Conservation (phyloP, 1,140 invertebrate genomes). For the Cydia splendana region DNA sequence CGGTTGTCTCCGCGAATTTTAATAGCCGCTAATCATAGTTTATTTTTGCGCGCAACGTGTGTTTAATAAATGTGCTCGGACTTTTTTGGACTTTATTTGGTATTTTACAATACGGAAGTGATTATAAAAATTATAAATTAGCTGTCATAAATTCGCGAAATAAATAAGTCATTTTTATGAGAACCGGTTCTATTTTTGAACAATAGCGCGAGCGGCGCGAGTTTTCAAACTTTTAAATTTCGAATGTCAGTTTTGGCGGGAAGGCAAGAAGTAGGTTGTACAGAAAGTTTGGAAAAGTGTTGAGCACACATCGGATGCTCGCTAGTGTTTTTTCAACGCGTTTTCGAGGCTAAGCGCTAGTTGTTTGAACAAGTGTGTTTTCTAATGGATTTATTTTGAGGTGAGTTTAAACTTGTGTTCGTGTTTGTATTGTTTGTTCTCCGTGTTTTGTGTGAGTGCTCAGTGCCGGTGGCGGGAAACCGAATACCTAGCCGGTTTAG, state of each 20-base stretch:
- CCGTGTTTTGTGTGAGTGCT: conserved; percentile 77
- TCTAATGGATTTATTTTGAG: conserved; percentile 81
- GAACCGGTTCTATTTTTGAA: conserved; percentile 43
- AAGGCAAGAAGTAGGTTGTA: conserved; percentile 59
- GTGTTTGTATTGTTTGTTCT: conserved; percentile 78
- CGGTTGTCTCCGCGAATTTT: conserved; percentile 74
- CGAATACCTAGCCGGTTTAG: conserved; percentile 73
- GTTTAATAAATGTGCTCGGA: conserved; percentile 74
- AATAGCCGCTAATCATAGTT: conserved; percentile 78
- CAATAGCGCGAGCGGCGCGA: conserved; percentile 37
- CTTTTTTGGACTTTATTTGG: conserved; percentile 61
- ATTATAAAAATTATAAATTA: conserved; percentile 40
- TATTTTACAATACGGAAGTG: conserved; percentile 54
- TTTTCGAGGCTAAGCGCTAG: conserved; percentile 79
- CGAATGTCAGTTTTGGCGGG: conserved; percentile 59
- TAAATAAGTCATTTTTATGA: conserved; percentile 45
- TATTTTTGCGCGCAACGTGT: conserved; percentile 79
- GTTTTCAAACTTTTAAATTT: conserved; percentile 40
- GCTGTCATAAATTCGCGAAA: conserved; percentile 44
- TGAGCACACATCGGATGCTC: conserved; percentile 69
- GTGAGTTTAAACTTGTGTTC: conserved; percentile 80
- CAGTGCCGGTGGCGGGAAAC: conserved; percentile 74
- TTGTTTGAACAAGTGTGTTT: conserved; percentile 80
- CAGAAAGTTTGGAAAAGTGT: conserved; percentile 78
- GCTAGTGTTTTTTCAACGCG: conserved; percentile 79